Conservation (phyloP, 2,113 vertebrate genomes). For the Arothron firmamentum region DNA sequence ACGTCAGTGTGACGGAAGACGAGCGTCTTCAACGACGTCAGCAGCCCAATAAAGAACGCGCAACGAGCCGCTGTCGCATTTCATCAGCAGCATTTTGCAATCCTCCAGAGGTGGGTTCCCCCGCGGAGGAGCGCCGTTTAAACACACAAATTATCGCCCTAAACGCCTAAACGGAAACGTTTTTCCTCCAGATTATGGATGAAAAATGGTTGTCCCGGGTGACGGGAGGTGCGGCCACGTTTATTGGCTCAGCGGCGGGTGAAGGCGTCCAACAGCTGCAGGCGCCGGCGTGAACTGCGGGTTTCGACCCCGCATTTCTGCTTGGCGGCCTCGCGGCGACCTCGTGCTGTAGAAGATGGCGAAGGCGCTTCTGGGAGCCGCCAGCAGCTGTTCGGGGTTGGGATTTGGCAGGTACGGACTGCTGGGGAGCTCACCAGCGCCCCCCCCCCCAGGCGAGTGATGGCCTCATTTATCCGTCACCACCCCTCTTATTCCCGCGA, state of each 20-base stretch:
- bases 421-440: constrained; percentile 60
- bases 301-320: constrained; percentile 21
- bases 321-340: too few species aligned
- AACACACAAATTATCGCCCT: constrained; percentile 42
- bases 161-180: constrained; percentile 52
- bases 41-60: neutral
- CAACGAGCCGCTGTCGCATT: constrained; percentile 5
- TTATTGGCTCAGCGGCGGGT: constrained; percentile 16
- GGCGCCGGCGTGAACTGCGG: constrained; percentile 60
- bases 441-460: constrained; percentile 48
- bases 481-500: constrained; percentile 29
- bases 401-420: constrained; percentile 72
- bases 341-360: constrained; percentile 56
- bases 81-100: constrained; percentile 33
- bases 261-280: constrained; percentile 51
- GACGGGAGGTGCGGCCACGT: too few species aligned
- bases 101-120: constrained; percentile 23
- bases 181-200: constrained; percentile 53
- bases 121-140: constrained; percentile 43
- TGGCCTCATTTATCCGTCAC: constrained; percentile 72
- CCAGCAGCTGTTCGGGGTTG: constrained; percentile 70
- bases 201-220: constrained; percentile 34
- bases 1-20: neutral
- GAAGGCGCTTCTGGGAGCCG: constrained; percentile 28
- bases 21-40: neutral